Evolutionary conservation across 1,140 invertebrate species (phyloP).

Genomic region (Nebria ingens): DNA sequence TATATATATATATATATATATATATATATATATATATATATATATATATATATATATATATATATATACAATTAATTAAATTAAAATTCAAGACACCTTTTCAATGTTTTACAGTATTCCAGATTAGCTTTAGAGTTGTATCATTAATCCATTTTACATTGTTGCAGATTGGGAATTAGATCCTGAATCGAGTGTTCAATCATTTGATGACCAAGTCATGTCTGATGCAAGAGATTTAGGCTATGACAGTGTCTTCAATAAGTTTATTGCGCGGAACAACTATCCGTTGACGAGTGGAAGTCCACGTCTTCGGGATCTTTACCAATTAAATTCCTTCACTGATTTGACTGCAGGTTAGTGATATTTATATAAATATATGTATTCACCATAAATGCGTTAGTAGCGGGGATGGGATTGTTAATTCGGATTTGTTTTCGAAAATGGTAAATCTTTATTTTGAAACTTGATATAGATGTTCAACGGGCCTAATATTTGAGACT

Average conservation of each 20-base stretch:
- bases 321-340: slow-evolving; percentile 17
- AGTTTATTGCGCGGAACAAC: not conserved
- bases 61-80: too few relatives aligned
- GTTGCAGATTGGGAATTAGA: slow-evolving; percentile 34
- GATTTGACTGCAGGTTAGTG: slow-evolving; percentile 18
- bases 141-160: slow-evolving; percentile 8
- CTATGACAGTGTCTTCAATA: not conserved
- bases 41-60: too few relatives aligned
- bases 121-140: not conserved
- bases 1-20: too few relatives aligned
- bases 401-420: too few relatives aligned
- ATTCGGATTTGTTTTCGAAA: too few relatives aligned
- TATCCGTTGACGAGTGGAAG: slow-evolving; percentile 13
- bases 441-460: too few relatives aligned
- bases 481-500: too few relatives aligned
- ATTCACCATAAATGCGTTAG: too few relatives aligned
- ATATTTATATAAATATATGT: too few relatives aligned
- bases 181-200: slow-evolving; percentile 22
- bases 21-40: too few relatives aligned
- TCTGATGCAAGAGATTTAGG: not conserved
- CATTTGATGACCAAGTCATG: not conserved
- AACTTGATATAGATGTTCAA: too few relatives aligned
- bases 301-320: slow-evolving; percentile 14
- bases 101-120: not conserved
- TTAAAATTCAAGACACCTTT: too few relatives aligned